Evolutionary conservation across 1,140 invertebrate species (phyloP), one percentile per base, ranked within the genome.

Genomic region (Cataglyphis hispanica): DNA sequence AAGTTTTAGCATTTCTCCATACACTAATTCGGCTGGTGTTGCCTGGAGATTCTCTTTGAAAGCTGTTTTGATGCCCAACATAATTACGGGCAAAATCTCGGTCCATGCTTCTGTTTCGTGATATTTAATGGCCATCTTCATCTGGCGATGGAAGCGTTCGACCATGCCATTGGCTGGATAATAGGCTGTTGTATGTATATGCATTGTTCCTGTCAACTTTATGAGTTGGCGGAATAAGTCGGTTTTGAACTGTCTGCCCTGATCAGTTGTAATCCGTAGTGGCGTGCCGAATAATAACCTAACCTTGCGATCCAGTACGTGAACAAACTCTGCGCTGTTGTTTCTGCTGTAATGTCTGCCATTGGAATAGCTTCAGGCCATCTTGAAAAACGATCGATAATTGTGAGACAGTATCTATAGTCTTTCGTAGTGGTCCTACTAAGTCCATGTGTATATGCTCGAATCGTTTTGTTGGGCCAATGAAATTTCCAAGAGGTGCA

Each of bases 61-160:
- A 4, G 1, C 7, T 6, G 61, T 13, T 31, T n/a, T 13, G 5
- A 66, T 37, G 1, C 63, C 63, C 19, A 66, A 7, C 34, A 66
- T 34, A 7, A 66, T 19, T 40, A 66, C n/a, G 0, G 34, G 63
- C 0, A 40, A 3, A 0, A 31, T 4, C 19, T 63, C 25, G 0
- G 27, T 31, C 27, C 61, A 66, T 7, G 13, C 37, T 22, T 37
- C 4, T n/a, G 31, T 40, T 37, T 2, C 16, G 6, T 87, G 85
- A 25, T 78, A 86, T 22, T 34, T 61, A 0, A 88, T 53, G 8
- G 90, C 76, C 0, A 61, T 19, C 64, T 88, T 86, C 0, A 87
- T 11, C 6, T 50, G 43, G 0, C 40, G n/a, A 70, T 69, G 40
- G 0, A 43, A 8, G 0, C 66, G 34, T 27, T 43, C 37, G 5